A percentile compares a stretch with the other conserved stretches of the same genome.
Conservation (phyloP, 2,113 vertebrate species). For the Oryzias woworae region DNA sequence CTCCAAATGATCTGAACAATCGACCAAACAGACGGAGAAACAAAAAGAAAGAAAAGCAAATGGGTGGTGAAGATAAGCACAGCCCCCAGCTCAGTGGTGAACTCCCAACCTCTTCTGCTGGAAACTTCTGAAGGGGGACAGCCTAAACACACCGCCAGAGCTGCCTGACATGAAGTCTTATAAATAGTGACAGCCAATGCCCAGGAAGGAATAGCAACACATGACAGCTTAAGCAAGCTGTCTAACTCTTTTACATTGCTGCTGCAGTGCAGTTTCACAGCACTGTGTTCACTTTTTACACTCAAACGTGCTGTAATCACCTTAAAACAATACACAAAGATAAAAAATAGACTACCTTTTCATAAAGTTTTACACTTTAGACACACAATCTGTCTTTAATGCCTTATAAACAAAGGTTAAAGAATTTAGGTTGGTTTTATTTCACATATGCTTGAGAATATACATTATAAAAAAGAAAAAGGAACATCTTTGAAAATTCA, state of each 20-base stretch:
- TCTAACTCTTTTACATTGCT: not conserved
- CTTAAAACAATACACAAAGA: too few relatives aligned
- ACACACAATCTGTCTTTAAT: too few relatives aligned
- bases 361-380: too few relatives aligned
- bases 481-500: too few relatives aligned
- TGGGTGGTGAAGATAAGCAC: constrained; percentile 4
- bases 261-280: not conserved
- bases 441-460: too few relatives aligned
- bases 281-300: not conserved
- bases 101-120: constrained; percentile 34
- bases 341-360: too few relatives aligned
- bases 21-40: constrained; percentile 8
- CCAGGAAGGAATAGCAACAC: constrained; percentile 8
- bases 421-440: too few relatives aligned
- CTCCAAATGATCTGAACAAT: not conserved
- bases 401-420: too few relatives aligned
- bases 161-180: constrained; percentile 42
- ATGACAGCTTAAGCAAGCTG: not conserved
- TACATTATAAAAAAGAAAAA: too few relatives aligned
- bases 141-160: constrained; percentile 4
- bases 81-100: constrained; percentile 20
- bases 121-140: constrained; percentile 44
- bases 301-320: not conserved
- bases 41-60: constrained; percentile 10
- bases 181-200: constrained; percentile 57